Evolutionary conservation across 2,888 invertebrate species (phyloP).

Genomic region (Latheticus oryzae): DNA sequence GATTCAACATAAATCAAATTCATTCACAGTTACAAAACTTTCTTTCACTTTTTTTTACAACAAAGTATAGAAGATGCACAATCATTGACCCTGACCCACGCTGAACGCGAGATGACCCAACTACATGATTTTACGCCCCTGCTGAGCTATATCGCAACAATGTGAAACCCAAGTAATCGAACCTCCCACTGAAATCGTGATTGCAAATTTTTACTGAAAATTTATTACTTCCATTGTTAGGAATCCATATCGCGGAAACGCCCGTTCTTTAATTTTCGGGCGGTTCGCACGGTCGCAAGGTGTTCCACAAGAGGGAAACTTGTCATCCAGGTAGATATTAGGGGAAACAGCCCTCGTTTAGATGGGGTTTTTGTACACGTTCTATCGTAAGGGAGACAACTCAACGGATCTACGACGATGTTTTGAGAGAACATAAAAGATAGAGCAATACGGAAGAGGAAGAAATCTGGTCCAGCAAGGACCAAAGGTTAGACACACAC

Average conservation of each 20-base stretch:
- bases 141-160: too few relatives aligned
- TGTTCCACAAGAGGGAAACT: constrained; percentile 35
- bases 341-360: constrained; percentile 36
- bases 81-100: too few relatives aligned
- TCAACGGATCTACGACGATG: constrained; percentile 43
- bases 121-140: too few relatives aligned
- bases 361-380: constrained; percentile 30
- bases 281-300: constrained; percentile 41
- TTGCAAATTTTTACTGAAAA: too few relatives aligned
- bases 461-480: constrained; percentile 50
- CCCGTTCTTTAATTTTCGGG: constrained; percentile 16
- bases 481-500: constrained; percentile 56
- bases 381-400: constrained; percentile 30
- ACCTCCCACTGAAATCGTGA: too few relatives aligned
- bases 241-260: constrained; percentile 36
- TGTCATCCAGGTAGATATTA: constrained; percentile 28
- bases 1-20: too few relatives aligned
- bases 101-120: too few relatives aligned
- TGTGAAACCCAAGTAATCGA: too few relatives aligned
- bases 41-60: too few relatives aligned
- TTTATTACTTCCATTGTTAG: too few relatives aligned
- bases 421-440: constrained; percentile 33
- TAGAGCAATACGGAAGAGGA: constrained; percentile 56
- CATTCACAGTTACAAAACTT: too few relatives aligned
- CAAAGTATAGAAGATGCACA: too few relatives aligned